Percentiles rank a stretch among this genome's conserved stretches.
Conservation (phyloP, 2,797 vertebrate genomes). For the Chaetophractus vellerosus region DNA sequence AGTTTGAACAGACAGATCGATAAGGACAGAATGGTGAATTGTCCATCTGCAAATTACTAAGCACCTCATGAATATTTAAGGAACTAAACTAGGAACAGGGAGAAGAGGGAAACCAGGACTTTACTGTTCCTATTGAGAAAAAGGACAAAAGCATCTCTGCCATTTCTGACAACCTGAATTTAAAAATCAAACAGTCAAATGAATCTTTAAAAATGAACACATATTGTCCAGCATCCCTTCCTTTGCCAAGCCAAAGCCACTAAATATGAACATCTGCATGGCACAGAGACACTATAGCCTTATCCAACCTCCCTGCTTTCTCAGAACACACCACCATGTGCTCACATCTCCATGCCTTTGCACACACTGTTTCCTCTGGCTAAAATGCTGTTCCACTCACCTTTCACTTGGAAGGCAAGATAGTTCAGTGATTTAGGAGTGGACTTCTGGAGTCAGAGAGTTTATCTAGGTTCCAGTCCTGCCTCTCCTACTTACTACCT, state of each 20-base stretch:
- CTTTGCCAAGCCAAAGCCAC: background rate
- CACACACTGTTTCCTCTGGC: background rate
- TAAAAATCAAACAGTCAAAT: constrained; percentile 51
- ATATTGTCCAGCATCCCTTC: too few species aligned
- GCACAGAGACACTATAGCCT: background rate
- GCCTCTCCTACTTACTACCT: background rate
- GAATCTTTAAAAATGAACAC: constrained; percentile 11
- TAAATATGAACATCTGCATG: background rate
- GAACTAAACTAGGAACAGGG: constrained; percentile 78
- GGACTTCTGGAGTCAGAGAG: background rate
- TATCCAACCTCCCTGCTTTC: background rate
- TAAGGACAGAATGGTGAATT: constrained; percentile 88
- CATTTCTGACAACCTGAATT: constrained; percentile 52
- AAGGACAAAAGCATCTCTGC: constrained; percentile 72
- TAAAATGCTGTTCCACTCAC: background rate
- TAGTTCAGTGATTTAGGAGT: background rate
- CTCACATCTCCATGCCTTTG: background rate
- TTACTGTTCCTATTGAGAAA: constrained; percentile 59
- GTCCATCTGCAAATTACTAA: constrained; percentile 90
- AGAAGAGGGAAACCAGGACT: constrained; percentile 71
- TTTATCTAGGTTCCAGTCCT: background rate
- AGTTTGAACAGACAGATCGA: constrained; percentile 91
- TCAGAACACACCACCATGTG: background rate
- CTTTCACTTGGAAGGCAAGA: background rate
- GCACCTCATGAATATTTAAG: constrained; percentile 90